A percentile compares a stretch with the other conserved stretches of the same genome.
phyloP scores from a whole-genome alignment of 2,888 invertebrate genomes.

The Ichneumon xanthorius region DNA sequence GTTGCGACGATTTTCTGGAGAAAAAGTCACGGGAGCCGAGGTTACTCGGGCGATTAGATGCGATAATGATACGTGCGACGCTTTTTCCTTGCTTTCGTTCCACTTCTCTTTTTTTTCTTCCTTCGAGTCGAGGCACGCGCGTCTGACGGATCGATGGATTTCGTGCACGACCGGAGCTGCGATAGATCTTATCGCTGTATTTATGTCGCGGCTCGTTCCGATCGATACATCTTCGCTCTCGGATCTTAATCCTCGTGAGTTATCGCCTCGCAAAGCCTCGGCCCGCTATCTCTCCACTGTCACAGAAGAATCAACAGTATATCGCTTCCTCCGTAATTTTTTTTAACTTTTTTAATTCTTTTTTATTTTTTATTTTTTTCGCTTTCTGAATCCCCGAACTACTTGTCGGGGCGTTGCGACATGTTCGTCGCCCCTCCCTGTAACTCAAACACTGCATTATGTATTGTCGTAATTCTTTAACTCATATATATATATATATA shows the following conservation, averaged over 20 bases:
- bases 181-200: constrained; percentile 50
- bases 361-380: neutral
- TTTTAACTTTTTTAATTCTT: neutral
- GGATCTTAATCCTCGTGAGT: constrained; percentile 28
- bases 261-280: constrained; percentile 8
- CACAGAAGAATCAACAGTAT: neutral
- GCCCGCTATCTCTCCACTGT: constrained; percentile 5
- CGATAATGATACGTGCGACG: constrained; percentile 45
- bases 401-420: neutral
- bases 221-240: constrained; percentile 50
- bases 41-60: constrained; percentile 59
- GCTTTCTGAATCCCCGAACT: constrained; percentile 1
- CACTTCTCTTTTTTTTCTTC: constrained; percentile 30
- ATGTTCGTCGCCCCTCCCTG: neutral
- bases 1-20: constrained; percentile 31
- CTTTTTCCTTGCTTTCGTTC: constrained; percentile 46
- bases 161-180: constrained; percentile 8
- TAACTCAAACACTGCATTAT: neutral
- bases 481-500: neutral
- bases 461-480: neutral
- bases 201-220: constrained; percentile 33
- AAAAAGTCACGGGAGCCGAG: constrained; percentile 41
- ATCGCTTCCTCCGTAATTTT: neutral
- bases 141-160: constrained; percentile 53
- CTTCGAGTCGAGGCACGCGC: constrained; percentile 1